Evolutionary conservation across 2,888 invertebrate species (phyloP), one percentile per base, ranked within the genome.

Genomic region (Drosophila mercatorum): DNA sequence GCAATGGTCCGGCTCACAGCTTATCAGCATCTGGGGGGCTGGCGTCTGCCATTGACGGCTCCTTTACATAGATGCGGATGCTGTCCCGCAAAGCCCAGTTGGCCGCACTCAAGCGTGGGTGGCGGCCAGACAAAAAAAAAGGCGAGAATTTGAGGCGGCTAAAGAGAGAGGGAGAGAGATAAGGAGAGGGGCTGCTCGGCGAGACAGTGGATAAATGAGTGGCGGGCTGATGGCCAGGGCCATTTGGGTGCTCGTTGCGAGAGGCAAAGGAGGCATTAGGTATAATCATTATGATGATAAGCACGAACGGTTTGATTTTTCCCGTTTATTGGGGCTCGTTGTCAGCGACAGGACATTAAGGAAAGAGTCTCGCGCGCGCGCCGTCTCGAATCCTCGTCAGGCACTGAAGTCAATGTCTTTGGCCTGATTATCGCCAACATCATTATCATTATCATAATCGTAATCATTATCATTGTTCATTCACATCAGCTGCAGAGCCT

Each of bases 271-370:
- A 69, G 71, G 72, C 82, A 86, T 88, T 87, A 75, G 67, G 81
- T 77, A 89, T 90, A 83, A 90, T 90, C 90, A 86, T 89, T 84
- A 84, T 75, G 78, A 84, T 75, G 87, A 82, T 85, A 87, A 87
- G 83, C 84, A 88, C 86, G 84, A 85, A 83, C 86, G 70, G 78
- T 85, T 85, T 88, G 86, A 85, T 83, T 85, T 78, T 56, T 73
- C 72, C 75, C 61, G 52, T 83, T 88, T 81, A 83, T 72, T 72
- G 62, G 72, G 60, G 71, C 62, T 67, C 80, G 72, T 80, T 83
- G 81, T 81, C 83, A 81, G 74, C 81, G 84, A 73, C 87, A 78
- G 80, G 57, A 65, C 83, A 68, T 66, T 77, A 63, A 57, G 57
- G 49, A 36, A 44, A 17, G 34, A 17, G 12, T 3, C 26, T 26